These are phyloP conservation scores for Chrysogorgia sp. DNA, from an alignment of 92 coral and sea anemone species.

Conservation along the genomic window DNA sequence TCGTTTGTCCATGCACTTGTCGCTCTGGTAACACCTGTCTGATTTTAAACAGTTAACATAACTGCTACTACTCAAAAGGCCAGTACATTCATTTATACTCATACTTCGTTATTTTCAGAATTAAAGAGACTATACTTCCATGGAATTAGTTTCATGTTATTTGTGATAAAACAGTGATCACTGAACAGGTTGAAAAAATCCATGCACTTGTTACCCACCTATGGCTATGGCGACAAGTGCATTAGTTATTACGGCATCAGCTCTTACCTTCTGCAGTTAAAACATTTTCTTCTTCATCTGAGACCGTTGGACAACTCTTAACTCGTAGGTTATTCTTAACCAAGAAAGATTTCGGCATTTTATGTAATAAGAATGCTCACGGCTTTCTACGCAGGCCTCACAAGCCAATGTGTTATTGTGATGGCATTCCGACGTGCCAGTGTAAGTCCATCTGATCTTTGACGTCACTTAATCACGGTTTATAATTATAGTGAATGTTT, in stretches of 20 bases:
- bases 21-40: constrained; percentile 48
- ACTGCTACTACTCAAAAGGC: too few relatives aligned
- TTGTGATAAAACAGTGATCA: constrained; percentile 7
- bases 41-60: constrained; percentile 21
- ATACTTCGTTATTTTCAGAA: background rate
- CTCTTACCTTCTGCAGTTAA: constrained; percentile 40
- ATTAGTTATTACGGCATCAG: constrained; percentile 16
- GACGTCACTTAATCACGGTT: constrained; percentile 45
- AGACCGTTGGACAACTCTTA: constrained; percentile 31
- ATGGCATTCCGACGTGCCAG: constrained; percentile 8
- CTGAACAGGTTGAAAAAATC: constrained; percentile 33
- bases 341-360: constrained; percentile 85
- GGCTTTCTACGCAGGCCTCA: constrained; percentile 41
- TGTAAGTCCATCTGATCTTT: constrained; percentile 32
- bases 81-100: too few relatives aligned
- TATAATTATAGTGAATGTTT: constrained; percentile 8
- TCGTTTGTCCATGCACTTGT: constrained; percentile 39
- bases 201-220: constrained; percentile 76
- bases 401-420: constrained; percentile 1
- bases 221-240: constrained; percentile 68
- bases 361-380: background rate
- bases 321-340: constrained; percentile 73
- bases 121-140: constrained; percentile 1
- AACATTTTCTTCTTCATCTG: constrained; percentile 29
- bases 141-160: background rate